Evolutionary conservation across 2,888 invertebrate genomes (phyloP).

Genomic region (Drosophila cracens): DNA sequence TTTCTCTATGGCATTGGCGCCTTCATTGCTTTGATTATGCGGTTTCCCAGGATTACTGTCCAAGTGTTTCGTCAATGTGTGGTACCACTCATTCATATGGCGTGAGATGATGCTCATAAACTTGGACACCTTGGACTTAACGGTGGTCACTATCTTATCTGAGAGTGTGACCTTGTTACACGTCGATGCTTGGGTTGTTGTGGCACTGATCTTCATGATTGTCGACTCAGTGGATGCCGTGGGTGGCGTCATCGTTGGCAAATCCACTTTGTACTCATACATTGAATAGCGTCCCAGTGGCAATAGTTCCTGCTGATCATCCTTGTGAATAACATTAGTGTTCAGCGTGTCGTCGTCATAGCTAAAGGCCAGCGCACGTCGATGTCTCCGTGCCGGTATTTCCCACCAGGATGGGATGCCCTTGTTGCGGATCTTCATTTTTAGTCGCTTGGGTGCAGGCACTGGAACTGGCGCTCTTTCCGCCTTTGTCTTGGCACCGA

Average conservation of each 20-base stretch:
- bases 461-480: neutral
- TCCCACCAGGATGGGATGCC: slow-evolving; percentile 77
- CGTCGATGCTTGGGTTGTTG: neutral
- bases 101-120: slow-evolving; percentile 78
- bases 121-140: slow-evolving; percentile 74
- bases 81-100: slow-evolving; percentile 83
- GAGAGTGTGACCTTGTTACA: slow-evolving; percentile 35
- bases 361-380: slow-evolving; percentile 46
- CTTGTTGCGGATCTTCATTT: slow-evolving; percentile 37
- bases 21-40: neutral
- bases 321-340: slow-evolving; percentile 74
- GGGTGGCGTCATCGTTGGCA: slow-evolving; percentile 19
- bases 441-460: slow-evolving; percentile 24
- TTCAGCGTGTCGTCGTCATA: slow-evolving; percentile 46
- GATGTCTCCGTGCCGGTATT: slow-evolving; percentile 53
- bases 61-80: slow-evolving; percentile 69
- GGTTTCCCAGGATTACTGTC: slow-evolving; percentile 25
- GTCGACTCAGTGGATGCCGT: slow-evolving; percentile 31
- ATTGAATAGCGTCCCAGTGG: slow-evolving; percentile 50
- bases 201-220: slow-evolving; percentile 55
- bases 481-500: slow-evolving; percentile 46
- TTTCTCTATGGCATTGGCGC: slow-evolving; percentile 46
- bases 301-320: slow-evolving; percentile 57
- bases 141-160: slow-evolving; percentile 64
- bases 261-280: slow-evolving; percentile 61